Evolutionary conservation across 2,888 invertebrate genomes (phyloP), one percentile per base, ranked within the genome.

Genomic region (Antitype chi): DNA sequence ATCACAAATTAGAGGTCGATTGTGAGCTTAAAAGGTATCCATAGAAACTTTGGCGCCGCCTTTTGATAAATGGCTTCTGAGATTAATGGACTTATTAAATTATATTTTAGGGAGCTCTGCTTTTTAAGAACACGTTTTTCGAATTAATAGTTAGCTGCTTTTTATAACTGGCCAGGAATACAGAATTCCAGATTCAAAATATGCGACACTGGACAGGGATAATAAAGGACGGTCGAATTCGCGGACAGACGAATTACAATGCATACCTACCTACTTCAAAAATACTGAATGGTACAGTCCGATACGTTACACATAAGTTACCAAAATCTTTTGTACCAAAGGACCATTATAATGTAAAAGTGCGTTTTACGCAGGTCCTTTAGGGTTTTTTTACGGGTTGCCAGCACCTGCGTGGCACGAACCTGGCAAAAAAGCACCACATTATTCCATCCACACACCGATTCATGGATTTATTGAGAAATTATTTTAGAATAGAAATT

Each of bases 321-420:
- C 86, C 87, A 85, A 86, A 81, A 85, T 77, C 84, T 74, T 81
- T 87, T 87, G 86, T 85, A 76, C 64, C 73, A 76, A 86, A 76
- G 71, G 76, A 81, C 75, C 72, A 85, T 85, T 84, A 88, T 74
- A 76, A 74, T 59, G 67, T 57, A 78, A 66, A 77, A 81, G 83
- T 86, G 89, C 89, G 90, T 92, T 93, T 91, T 92, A 91, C 85
- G 87, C 92, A 92, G 92, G 92, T 92, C 90, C 87, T 90, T 89
- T 67, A 80, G 76, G 66, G 77, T 85, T 88, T 91, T 91, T 92
- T 91, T 90, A 88, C 87, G 81, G 85, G 86, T 88, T 86, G 87
- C 87, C 85, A 87, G 89, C 95, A 96, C 96, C 96, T 96, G 96
- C 96, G 85, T 90, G 93, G 95, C 95, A 95, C 95, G 95, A 92